Evolutionary conservation across 2,888 invertebrate species (phyloP).

Genomic region (Seira ritae): DNA sequence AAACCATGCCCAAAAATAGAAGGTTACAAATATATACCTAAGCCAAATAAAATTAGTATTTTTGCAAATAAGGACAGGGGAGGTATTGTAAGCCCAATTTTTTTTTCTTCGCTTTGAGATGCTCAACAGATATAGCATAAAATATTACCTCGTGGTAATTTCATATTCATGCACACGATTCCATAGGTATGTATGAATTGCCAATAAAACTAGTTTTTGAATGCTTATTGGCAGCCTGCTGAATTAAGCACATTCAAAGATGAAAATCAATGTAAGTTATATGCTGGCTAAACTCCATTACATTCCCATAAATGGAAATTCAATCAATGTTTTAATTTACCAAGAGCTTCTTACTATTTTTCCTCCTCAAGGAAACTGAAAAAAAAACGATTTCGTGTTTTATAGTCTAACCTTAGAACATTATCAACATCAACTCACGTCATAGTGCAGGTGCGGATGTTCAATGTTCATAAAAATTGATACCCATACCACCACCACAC

Average conservation of each 20-base stretch:
- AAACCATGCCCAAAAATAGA: background rate
- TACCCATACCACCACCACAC: no score
- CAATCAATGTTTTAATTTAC: constrained; percentile 34
- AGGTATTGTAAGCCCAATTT: background rate
- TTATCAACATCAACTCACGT: no score
- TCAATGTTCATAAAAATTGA: no score
- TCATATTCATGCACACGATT: background rate
- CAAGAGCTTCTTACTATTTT: background rate
- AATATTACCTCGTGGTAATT: background rate
- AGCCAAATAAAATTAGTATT: background rate
- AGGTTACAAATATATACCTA: background rate
- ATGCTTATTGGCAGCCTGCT: background rate
- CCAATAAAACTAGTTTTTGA: background rate
- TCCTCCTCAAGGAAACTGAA: no score
- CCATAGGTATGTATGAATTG: background rate
- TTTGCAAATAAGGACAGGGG: background rate
- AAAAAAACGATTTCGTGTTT: no score
- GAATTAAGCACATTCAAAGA: background rate
- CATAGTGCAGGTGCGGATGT: no score
- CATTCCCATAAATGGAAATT: constrained; percentile 49
- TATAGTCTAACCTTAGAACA: no score
- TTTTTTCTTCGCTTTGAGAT: background rate
- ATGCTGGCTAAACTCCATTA: background rate
- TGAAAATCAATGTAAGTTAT: background rate
- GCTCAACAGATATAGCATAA: background rate